Percentiles rank a stretch among this genome's conserved stretches.
phyloP scores from a whole-genome alignment of 2,797 vertebrate genomes.

The Vespertilio murinus region DNA sequence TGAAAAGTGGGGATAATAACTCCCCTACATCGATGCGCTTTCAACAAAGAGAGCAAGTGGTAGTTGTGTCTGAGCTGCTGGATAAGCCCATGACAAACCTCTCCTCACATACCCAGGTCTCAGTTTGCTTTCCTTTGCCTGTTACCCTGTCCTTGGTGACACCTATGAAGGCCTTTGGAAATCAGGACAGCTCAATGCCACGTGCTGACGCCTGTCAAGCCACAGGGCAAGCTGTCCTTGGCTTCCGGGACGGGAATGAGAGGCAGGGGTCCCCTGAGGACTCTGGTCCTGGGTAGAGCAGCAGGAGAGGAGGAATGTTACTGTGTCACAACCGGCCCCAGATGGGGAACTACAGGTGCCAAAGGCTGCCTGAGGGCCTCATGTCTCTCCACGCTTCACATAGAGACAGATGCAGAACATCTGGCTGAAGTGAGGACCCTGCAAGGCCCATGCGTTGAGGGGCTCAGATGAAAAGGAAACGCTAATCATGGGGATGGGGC shows the following conservation, averaged over 20 bases:
- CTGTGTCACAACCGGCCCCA: fast-evolving
- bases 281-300: not conserved
- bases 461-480: not conserved
- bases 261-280: not conserved
- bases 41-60: not conserved
- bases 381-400: not conserved
- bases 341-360: not conserved
- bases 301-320: fast-evolving
- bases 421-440: not conserved
- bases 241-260: not conserved
- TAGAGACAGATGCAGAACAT: not conserved
- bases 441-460: fast-evolving
- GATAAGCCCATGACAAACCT: fast-evolving
- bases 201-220: fast-evolving
- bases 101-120: fast-evolving
- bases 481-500: not conserved
- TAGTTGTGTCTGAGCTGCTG: not conserved
- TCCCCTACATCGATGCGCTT: not conserved
- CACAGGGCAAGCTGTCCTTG: not conserved
- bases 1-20: not conserved
- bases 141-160: not conserved
- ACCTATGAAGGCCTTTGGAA: not conserved
- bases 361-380: not conserved
- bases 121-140: fast-evolving
- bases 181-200: not conserved